These are phyloP conservation scores for Nannobrachium achirus DNA, from an alignment of 2,113 vertebrate species.

Conservation along the genomic window DNA sequence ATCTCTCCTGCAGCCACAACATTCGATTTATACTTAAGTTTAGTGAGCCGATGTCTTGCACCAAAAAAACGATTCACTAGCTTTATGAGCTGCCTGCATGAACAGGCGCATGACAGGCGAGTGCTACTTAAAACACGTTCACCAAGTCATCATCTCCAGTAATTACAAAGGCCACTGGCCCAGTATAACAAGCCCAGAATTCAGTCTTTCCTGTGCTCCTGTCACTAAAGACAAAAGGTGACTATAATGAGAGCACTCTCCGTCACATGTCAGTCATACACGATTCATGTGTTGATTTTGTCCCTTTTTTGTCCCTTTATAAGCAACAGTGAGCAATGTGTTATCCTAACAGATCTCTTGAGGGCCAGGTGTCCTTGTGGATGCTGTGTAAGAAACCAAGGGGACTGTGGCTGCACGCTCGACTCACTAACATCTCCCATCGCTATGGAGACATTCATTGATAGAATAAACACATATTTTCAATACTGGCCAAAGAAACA, in stretches of 20 bases:
- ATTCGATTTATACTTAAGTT: too few relatives aligned
- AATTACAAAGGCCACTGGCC: background rate
- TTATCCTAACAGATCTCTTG: slow-evolving; percentile 37
- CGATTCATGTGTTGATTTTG: slow-evolving; percentile 24
- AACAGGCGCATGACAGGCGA: background rate
- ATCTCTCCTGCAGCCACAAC: background rate
- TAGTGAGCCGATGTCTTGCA: too few relatives aligned
- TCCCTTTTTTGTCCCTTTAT: slow-evolving; percentile 27
- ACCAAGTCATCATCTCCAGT: background rate
- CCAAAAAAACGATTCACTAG: background rate
- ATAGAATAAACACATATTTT: slow-evolving; percentile 49
- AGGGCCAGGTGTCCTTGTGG: slow-evolving; percentile 55
- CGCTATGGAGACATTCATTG: slow-evolving; percentile 66
- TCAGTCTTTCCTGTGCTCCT: background rate
- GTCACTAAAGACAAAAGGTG: background rate
- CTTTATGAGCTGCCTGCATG: background rate
- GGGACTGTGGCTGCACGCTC: slow-evolving; percentile 20
- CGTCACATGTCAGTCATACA: background rate
- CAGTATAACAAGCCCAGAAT: background rate
- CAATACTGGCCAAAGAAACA: slow-evolving; percentile 13
- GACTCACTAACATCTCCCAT: slow-evolving; percentile 43
- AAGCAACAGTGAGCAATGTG: slow-evolving; percentile 16
- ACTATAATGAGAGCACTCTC: slow-evolving; percentile 15
- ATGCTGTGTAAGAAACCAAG: slow-evolving; percentile 41
- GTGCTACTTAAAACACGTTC: background rate